Conservation (phyloP, 2,888 invertebrate species). For the Sarcophaga rosellei region DNA sequence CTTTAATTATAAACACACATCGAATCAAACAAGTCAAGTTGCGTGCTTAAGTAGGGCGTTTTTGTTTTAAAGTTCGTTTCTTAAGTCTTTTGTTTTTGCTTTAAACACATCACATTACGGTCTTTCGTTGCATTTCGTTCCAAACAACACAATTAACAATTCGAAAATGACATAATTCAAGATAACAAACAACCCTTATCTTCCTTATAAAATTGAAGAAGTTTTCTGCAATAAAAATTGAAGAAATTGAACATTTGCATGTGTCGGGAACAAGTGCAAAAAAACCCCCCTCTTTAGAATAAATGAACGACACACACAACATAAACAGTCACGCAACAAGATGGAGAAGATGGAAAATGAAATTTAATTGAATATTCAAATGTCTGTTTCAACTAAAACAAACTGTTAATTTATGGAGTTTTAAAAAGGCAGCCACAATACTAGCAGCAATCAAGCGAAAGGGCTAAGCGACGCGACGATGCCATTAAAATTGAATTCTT, state of each 20-base stretch:
- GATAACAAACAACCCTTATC: conserved; percentile 70
- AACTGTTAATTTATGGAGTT: conserved; percentile 50
- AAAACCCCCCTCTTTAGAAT: conserved; percentile 4
- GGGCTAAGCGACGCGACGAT: not conserved
- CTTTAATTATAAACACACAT: not conserved
- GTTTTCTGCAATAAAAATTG: no score
- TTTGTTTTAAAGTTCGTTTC: not conserved
- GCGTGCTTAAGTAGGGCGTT: not conserved
- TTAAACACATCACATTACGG: not conserved
- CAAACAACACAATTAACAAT: conserved; percentile 69
- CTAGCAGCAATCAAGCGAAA: not conserved
- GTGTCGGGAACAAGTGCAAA: conserved; percentile 29
- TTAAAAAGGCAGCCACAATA: conserved; percentile 31
- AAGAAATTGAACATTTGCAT: conserved; percentile 37
- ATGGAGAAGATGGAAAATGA: not conserved
- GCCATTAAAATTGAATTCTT: conserved; percentile 44
- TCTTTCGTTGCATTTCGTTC: not conserved
- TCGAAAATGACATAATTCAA: conserved; percentile 79
- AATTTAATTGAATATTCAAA: not conserved
- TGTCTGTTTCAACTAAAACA: not conserved
- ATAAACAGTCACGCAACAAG: conserved; percentile 73
- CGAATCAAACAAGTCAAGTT: not conserved
- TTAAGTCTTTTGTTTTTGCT: not conserved
- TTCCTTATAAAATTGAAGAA: conserved; percentile 17
- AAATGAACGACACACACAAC: conserved; percentile 55